These are phyloP conservation scores for Sepiola atlantica DNA, from an alignment of 2,888 invertebrate genomes.

Conservation along the genomic window DNA sequence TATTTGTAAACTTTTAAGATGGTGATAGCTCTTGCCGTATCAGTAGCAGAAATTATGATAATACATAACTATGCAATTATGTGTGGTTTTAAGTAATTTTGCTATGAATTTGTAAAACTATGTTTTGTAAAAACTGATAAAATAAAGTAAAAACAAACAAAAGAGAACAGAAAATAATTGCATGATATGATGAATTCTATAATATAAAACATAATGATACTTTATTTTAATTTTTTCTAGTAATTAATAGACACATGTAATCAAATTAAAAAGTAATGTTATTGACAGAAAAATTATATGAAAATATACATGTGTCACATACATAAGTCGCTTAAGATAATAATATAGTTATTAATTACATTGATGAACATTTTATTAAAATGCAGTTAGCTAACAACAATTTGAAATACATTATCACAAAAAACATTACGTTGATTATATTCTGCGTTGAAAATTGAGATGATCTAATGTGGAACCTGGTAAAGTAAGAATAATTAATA, in stretches of 20 bases:
- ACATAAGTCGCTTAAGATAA: neutral
- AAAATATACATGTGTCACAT: neutral
- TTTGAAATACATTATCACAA: neutral
- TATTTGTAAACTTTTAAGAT: neutral
- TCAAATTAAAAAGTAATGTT: neutral
- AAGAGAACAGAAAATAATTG: neutral
- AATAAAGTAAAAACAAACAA: neutral
- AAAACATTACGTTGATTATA: neutral
- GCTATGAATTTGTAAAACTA: neutral
- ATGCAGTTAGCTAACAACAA: slow-evolving; percentile 32
- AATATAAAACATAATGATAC: neutral
- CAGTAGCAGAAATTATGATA: neutral
- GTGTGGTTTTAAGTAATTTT: neutral
- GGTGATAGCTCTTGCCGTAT: neutral
- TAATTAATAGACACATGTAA: neutral
- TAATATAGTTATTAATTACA: neutral
- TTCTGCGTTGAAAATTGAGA: slow-evolving; percentile 45
- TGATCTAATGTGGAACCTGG: slow-evolving; percentile 21
- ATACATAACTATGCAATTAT: neutral
- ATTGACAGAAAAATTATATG: neutral
- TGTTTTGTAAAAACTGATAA: neutral
- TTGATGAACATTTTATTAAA: neutral
- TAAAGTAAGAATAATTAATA: neutral
- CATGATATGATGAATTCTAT: neutral
- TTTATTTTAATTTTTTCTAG: neutral